Base-by-base conservation (phyloP, 2,888 invertebrate species). In the Sminthurinus aureus region DNA sequence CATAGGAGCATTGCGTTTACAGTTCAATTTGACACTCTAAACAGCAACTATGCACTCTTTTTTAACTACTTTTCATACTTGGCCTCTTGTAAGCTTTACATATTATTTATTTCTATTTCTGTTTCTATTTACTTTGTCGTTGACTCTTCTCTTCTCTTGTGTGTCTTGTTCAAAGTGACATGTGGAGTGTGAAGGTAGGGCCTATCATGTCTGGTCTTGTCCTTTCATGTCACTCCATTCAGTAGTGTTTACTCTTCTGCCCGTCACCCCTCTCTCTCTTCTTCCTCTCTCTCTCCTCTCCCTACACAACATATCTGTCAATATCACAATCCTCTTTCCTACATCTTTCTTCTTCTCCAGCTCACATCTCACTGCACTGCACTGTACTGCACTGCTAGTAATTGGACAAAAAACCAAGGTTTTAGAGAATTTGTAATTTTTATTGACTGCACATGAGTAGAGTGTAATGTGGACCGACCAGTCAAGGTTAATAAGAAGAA, bases 181-280 rank as follows among this genome's bases (percentile, higher is more conserved):
- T 83, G 77, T 77, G 66, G 81, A 84, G 84, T 84, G 81, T 84
- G 78, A 84, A 84, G 84, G 84, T 84, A 78, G 81, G 81, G 80
- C 51, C 50, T 71, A 67, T 67, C 67, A 51, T 80, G 69, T 69
- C 67, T 50, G 52, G 9, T 52, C 0, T 18, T 18, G 11, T 52
- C n/a, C 67, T 26, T 79, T 50, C 64, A 66, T 80, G 71, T 67
- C 67, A 52, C 50, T 80, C 80, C 71, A 80, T 80, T 80, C 79
- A 15, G 13, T 13, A 20, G 20, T 66, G 15, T 66, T 66, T 12
- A 12, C 66, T 20, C 77, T 4, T 77, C 77, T 15, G 18, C 76
- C 51, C 64, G 9, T 24, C 58, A 58, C 22, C 22, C 67, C 26
- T 9, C 38, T 38, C 38, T 38, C 38, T 38, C 38, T 38, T 6